These are phyloP conservation scores for Trididemnum miniatum DNA, from an alignment of 23 tunicate species.

Conservation along the genomic window DNA sequence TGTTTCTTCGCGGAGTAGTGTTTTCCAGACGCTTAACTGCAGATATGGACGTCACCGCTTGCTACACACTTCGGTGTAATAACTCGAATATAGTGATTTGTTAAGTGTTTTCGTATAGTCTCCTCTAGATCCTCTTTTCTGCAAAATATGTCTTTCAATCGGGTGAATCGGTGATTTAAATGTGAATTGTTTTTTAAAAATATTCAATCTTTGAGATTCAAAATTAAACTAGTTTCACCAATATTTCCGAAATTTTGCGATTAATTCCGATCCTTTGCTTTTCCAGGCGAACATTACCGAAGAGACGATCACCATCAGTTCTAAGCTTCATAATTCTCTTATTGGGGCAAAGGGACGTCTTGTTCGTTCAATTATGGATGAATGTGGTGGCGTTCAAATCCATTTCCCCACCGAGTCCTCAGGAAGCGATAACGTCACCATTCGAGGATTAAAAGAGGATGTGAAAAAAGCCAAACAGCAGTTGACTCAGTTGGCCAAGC, in stretches of 20 bases:
- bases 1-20: no score
- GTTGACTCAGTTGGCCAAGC: slow-evolving; percentile 74
- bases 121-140: no score
- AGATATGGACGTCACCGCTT: no score
- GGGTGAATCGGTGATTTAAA: no score
- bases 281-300: slow-evolving; percentile 90
- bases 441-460: slow-evolving; percentile 76
- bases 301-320: slow-evolving; percentile 60
- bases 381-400: slow-evolving; percentile 88
- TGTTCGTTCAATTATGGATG: slow-evolving; percentile 81
- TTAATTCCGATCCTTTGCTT: background rate
- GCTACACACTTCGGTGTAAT: no score
- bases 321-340: slow-evolving; percentile 92
- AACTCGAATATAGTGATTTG: no score
- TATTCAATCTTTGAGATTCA: no score
- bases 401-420: slow-evolving; percentile 91
- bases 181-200: no score
- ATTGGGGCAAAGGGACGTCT: slow-evolving; percentile 91
- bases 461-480: slow-evolving; percentile 80
- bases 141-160: no score
- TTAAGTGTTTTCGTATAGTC: no score
- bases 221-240: no score
- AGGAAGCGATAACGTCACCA: slow-evolving; percentile 87
- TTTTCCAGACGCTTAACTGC: no score
- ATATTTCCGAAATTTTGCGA: background rate